A percentile compares a stretch with the other conserved stretches of the same genome.
These are phyloP conservation scores for Hemichromis elongatus DNA, from an alignment of 2,113 vertebrate species.

Conservation along the genomic window DNA sequence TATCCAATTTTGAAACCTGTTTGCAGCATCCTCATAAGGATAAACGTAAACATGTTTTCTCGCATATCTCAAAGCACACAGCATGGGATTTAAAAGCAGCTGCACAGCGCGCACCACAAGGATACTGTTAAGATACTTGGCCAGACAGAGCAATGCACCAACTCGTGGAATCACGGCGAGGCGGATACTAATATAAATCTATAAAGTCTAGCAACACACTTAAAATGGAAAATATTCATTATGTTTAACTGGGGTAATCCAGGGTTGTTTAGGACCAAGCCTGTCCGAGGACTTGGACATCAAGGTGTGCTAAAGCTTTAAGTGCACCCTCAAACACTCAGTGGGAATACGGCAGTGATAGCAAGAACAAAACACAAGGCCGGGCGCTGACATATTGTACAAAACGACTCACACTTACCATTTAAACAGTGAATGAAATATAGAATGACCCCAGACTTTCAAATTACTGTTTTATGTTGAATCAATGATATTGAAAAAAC, in stretches of 20 bases:
- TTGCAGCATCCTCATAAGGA: background rate
- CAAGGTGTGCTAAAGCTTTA: background rate
- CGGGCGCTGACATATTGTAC: background rate
- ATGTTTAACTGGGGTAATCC: no score
- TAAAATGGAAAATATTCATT: background rate
- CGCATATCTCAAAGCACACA: background rate
- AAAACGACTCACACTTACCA: background rate
- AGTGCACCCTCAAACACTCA: background rate
- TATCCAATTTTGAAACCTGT: background rate
- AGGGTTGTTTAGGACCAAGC: accelerated
- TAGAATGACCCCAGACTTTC: background rate
- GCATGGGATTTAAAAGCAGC: background rate
- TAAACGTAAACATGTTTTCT: background rate
- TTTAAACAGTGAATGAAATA: background rate
- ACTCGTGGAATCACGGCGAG: background rate
- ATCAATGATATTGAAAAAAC: background rate
- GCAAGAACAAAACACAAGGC: background rate
- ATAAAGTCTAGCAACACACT: background rate
- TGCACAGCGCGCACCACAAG: accelerated
- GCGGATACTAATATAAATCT: background rate
- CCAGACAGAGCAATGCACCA: background rate
- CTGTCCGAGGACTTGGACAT: background rate
- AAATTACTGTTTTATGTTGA: background rate
- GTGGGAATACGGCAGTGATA: background rate
- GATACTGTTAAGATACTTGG: background rate